Conservation (phyloP, 2,888 invertebrate species). For the Drosophila kuntzei region DNA sequence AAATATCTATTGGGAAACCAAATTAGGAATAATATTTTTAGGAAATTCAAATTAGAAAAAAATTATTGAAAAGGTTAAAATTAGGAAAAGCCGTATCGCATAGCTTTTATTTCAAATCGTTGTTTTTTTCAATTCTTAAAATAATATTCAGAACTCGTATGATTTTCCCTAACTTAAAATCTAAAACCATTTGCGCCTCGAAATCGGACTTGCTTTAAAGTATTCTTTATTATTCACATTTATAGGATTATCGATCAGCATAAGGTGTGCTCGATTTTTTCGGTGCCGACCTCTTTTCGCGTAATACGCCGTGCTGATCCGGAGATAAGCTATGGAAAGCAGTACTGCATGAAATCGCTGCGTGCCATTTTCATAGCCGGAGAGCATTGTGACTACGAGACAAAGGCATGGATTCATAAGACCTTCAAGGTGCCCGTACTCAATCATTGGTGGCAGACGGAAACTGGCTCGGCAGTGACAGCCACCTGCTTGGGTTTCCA, state of each 20-base stretch:
- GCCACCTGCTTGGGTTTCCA: conserved; percentile 93
- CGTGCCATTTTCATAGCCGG: conserved; percentile 93
- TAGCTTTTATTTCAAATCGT: too few relatives aligned
- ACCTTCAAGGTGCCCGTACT: conserved; percentile 91
- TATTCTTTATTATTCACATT: conserved; percentile 8
- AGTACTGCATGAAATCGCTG: conserved; percentile 90
- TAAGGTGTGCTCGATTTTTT: conserved; percentile 93
- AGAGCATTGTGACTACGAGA: conserved; percentile 96
- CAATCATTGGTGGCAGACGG: conserved; percentile 99
- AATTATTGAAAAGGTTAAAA: too few relatives aligned
- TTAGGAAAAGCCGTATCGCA: too few relatives aligned
- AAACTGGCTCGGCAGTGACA: conserved; percentile 96
- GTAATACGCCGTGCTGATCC: conserved; percentile 93
- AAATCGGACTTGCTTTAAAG: not conserved
- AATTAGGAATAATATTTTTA: too few relatives aligned
- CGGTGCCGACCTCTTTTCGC: conserved; percentile 95
- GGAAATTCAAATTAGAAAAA: too few relatives aligned
- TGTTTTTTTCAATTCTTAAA: too few relatives aligned
- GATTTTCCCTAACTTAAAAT: too few relatives aligned
- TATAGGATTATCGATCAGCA: conserved; percentile 94
- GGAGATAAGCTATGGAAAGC: conserved; percentile 88
- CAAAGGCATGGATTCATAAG: conserved; percentile 91
- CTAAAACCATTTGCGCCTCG: too few relatives aligned
- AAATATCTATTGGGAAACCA: too few relatives aligned
- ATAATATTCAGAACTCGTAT: too few relatives aligned